A percentile compares a stretch with the other conserved stretches of the same genome.
phyloP scores from a whole-genome alignment of 2,888 invertebrate species.

The Sphaerophoria rueppellii region DNA sequence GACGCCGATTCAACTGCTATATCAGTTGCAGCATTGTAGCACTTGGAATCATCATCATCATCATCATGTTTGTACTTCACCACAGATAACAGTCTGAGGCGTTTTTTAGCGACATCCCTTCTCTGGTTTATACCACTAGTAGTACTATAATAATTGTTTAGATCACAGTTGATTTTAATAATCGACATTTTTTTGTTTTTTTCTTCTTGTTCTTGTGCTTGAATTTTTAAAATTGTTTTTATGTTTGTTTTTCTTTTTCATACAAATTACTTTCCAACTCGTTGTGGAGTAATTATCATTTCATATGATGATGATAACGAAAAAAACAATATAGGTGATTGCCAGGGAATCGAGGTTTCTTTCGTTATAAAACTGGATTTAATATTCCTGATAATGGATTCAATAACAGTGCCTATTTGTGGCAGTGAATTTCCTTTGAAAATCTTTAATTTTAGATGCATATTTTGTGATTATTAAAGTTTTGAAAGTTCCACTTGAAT shows the following conservation, averaged over 20 bases:
- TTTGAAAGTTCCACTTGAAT: background rate
- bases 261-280: background rate
- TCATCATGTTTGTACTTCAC: background rate
- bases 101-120: constrained; percentile 73
- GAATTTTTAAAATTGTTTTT: background rate
- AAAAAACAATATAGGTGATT: constrained; percentile 42
- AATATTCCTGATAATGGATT: constrained; percentile 5
- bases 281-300: constrained; percentile 19
- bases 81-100: constrained; percentile 52
- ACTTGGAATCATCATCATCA: background rate
- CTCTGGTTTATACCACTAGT: constrained; percentile 74
- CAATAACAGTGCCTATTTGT: constrained; percentile 55
- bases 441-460: constrained; percentile 63
- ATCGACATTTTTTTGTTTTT: constrained; percentile 67
- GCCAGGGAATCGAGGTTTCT: constrained; percentile 55
- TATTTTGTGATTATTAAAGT: constrained; percentile 41
- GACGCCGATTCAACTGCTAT: constrained; percentile 22
- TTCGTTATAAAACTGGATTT: constrained; percentile 3
- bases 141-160: constrained; percentile 71
- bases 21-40: constrained; percentile 2
- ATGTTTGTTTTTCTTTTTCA: background rate
- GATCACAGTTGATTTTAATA: constrained; percentile 74
- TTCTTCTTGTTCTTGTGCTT: constrained; percentile 11
- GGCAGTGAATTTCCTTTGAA: constrained; percentile 61
- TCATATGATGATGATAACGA: constrained; percentile 18